Percentiles rank a stretch among this genome's conserved stretches.
phyloP scores from a whole-genome alignment of 2,797 vertebrate species.

The Nasua narica region DNA sequence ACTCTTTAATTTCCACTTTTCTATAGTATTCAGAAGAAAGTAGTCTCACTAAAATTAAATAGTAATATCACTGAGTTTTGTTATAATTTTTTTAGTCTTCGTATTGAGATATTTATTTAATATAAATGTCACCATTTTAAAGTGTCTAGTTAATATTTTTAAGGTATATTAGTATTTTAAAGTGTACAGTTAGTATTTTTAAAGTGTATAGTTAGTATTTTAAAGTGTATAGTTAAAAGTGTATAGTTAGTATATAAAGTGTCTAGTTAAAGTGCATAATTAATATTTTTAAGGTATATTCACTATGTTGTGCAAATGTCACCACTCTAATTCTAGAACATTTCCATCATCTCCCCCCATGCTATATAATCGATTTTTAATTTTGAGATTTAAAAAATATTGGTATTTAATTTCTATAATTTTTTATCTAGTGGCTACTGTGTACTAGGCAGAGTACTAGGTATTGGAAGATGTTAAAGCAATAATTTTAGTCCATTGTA shows the following conservation, averaged over 20 bases:
- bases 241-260: neutral
- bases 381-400: neutral
- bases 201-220: too few species aligned
- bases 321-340: neutral
- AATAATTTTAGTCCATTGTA: neutral
- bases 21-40: neutral
- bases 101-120: neutral
- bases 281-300: neutral
- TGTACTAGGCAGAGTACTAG: neutral
- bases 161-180: too few species aligned
- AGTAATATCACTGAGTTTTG: neutral
- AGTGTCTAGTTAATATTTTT: neutral
- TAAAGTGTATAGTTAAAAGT: too few species aligned
- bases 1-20: neutral
- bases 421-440: neutral
- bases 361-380: slow-evolving; percentile 9
- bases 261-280: neutral
- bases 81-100: neutral
- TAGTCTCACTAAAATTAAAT: slow-evolving; percentile 19
- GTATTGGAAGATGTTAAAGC: neutral
- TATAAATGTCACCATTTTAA: neutral
- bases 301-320: neutral
- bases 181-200: too few species aligned
- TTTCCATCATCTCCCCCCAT: neutral
- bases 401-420: neutral